Evolutionary conservation across 2,113 vertebrate genomes (phyloP).

Genomic region (Leucopsar rothschildi): DNA sequence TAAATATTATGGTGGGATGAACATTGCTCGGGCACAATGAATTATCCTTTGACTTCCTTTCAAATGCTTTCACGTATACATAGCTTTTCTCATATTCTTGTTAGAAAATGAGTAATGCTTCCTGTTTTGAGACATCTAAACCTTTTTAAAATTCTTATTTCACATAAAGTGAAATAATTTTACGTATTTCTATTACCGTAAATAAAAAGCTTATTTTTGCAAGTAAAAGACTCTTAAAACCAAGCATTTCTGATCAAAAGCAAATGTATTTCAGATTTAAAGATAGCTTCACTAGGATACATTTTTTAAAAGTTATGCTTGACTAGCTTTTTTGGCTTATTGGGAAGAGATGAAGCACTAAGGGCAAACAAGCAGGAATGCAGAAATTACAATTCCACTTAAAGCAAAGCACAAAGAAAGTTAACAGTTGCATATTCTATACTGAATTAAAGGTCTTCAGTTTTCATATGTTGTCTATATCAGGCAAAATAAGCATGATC

Average conservation of each 20-base stretch:
- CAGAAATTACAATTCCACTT: neutral
- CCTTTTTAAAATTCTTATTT: neutral
- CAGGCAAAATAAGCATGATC: neutral
- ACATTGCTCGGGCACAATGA: neutral
- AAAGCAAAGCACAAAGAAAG: neutral
- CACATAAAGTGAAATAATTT: neutral
- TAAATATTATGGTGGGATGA: neutral
- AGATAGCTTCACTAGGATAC: neutral
- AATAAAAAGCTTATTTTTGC: neutral
- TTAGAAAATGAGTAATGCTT: neutral
- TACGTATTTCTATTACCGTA: neutral
- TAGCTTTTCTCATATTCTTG: neutral
- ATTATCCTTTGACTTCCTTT: neutral
- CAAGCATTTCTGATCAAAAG: neutral
- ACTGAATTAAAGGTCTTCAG: neutral
- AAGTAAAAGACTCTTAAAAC: neutral
- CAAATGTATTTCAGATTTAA: neutral
- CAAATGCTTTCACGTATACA: neutral
- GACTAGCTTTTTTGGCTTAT: neutral
- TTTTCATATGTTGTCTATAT: neutral
- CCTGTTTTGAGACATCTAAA: neutral
- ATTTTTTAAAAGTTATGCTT: neutral
- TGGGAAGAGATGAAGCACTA: neutral
- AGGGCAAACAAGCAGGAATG: neutral
- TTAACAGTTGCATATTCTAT: neutral